Evolutionary conservation across 2,113 vertebrate genomes (phyloP).

Genomic region (Sinocyclocheilus anophthalmus): DNA sequence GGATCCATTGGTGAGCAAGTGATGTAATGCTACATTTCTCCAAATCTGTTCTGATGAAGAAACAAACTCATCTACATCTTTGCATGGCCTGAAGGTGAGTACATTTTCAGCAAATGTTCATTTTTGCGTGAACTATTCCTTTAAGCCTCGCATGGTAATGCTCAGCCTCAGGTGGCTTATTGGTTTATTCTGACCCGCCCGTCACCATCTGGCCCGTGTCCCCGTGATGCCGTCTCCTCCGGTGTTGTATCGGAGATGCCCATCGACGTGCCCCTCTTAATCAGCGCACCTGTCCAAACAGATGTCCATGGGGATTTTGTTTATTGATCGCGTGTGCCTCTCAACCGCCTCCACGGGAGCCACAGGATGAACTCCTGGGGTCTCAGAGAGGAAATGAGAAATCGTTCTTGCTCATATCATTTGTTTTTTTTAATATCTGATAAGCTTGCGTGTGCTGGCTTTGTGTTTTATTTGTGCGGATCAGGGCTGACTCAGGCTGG

Average conservation of each 20-base stretch:
- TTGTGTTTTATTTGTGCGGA: constrained; percentile 11
- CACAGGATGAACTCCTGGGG: constrained; percentile 62
- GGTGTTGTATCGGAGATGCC: constrained; percentile 49
- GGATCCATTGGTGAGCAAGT: not conserved
- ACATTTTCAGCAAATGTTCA: not conserved
- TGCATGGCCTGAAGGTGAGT: not conserved
- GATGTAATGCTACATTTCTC: not conserved
- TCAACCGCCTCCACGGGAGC: constrained; percentile 46
- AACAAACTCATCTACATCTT: not conserved
- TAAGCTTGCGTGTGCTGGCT: constrained; percentile 48
- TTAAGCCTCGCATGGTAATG: not conserved
- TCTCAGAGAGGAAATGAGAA: constrained; percentile 61
- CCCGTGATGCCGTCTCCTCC: constrained; percentile 10
- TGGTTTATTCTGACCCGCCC: not conserved
- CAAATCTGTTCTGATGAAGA: not conserved
- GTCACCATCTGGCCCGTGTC: constrained; percentile 8
- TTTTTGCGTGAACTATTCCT: not conserved
- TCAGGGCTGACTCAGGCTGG: constrained; percentile 15
- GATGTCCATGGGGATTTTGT: constrained; percentile 76
- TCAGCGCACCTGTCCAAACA: constrained; percentile 81
- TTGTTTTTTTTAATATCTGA: constrained; percentile 58
- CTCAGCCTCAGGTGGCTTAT: constrained; percentile 1
- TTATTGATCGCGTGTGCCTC: constrained; percentile 62
- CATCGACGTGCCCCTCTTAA: constrained; percentile 67
- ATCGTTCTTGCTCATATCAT: constrained; percentile 55